Base-by-base conservation (phyloP, 2,888 invertebrate genomes). In the Luperina testacea region DNA sequence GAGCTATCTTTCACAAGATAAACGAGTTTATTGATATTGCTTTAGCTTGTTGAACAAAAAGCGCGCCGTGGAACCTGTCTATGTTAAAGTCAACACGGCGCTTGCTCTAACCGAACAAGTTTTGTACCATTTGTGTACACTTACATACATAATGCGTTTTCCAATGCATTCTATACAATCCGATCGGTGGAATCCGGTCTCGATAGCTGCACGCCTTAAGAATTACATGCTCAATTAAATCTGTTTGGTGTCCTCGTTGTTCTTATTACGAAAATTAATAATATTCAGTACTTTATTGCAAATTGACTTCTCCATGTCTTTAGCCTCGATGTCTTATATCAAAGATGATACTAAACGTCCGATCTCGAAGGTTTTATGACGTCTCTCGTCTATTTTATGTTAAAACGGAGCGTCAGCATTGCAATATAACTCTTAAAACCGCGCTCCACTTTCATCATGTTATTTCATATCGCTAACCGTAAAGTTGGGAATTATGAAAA, bases 1-100 rank as follows among this genome's bases (percentile, higher is more conserved):
- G 90, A 90, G 88, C 90, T 91, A 92, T 93, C 93, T 93, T 88
- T 92, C 93, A 89, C 86, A 80, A 93, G 92, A 92, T 93, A 93
- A 94, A 93, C 93, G 88, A 91, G 94, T 93, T 93, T 94, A 94
- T 94, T 94, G 93, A 93, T 94, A 94, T 94, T 93, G 91, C 91
- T 92, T 89, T 92, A 89, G 90, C 89, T 88, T 84, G 82, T 90
- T 82, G 87, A 87, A 93, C 92, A 92, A 93, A 93, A 93, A 92
- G 90, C 89, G 83, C 90, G 85, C 83, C 86, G 85, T 86, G 87
- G 90, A 94, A 94, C 95, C 93, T 92, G 94, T 92, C 92, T 87
- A 90, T 90, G 91, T 86, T 92, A 92, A 92, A 95, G 94, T 93
- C 93, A 93, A 94, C 89, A 90, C 90, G 89, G 90, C 90, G 90